phyloP scores from a whole-genome alignment of 2,797 vertebrate genomes.

The Cyclura pinguis region DNA sequence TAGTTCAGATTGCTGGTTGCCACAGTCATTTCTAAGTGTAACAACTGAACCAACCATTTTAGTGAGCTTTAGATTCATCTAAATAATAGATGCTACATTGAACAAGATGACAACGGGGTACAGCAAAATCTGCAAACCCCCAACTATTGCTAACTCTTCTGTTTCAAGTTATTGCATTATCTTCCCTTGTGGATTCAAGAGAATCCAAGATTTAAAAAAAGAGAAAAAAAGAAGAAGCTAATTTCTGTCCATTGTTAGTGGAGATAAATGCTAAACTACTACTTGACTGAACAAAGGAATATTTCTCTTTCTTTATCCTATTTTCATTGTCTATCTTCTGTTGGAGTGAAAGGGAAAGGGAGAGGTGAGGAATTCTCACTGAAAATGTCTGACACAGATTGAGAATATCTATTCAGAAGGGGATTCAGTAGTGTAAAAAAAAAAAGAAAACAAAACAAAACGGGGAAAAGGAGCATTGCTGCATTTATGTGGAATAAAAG shows the following conservation, averaged over 20 bases:
- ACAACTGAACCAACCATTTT: background rate
- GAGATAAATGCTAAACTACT: slow-evolving; percentile 47
- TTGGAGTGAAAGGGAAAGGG: slow-evolving; percentile 58
- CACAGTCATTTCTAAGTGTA: slow-evolving; percentile 17
- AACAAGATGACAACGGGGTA: background rate
- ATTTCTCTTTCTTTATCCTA: slow-evolving; percentile 51
- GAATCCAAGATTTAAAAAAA: slow-evolving; percentile 35
- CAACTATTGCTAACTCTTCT: slow-evolving; percentile 25
- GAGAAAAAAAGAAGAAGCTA: slow-evolving; percentile 40
- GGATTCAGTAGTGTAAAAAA: background rate
- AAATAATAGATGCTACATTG: slow-evolving; percentile 28
- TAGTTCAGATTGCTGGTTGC: background rate
- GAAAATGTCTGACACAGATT: slow-evolving; percentile 10
- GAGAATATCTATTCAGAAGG: slow-evolving; percentile 17
- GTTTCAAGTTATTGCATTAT: background rate
- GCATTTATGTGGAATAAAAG: slow-evolving; percentile 33
- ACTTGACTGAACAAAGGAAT: slow-evolving; percentile 35
- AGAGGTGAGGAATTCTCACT: slow-evolving; percentile 18
- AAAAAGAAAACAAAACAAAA: background rate
- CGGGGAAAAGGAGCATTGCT: background rate
- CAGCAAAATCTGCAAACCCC: slow-evolving; percentile 20
- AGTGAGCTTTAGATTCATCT: slow-evolving; percentile 6
- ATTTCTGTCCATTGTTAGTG: slow-evolving; percentile 32
- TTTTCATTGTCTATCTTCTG: slow-evolving; percentile 49
- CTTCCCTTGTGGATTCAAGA: slow-evolving; percentile 30